Percentiles rank a stretch among this genome's conserved stretches.
Evolutionary conservation across 1,140 invertebrate genomes (phyloP).

Genomic region (Cyclina sinensis): DNA sequence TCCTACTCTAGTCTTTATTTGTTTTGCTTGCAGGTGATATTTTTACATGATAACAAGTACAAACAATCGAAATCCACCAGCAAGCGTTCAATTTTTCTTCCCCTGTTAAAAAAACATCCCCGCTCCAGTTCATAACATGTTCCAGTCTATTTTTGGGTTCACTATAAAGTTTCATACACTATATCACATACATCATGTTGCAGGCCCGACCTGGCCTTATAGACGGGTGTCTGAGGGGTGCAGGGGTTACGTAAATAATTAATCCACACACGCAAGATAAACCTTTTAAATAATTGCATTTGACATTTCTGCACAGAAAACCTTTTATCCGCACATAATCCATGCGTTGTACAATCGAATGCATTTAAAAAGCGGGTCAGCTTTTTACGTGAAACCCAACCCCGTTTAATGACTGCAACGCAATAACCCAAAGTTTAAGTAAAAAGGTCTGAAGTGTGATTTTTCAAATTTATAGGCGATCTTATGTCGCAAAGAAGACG

Average conservation of each 20-base stretch:
- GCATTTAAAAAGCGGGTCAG: slow-evolving; percentile 27
- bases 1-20: no score
- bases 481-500: slow-evolving; percentile 9
- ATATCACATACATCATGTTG: slow-evolving; percentile 7
- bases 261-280: slow-evolving; percentile 20
- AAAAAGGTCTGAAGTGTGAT: slow-evolving; percentile 25
- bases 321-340: slow-evolving; percentile 35
- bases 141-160: no score
- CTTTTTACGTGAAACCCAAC: slow-evolving; percentile 14
- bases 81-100: no score
- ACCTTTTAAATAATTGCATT: slow-evolving; percentile 21
- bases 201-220: background rate
- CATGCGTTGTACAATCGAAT: slow-evolving; percentile 17
- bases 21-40: no score
- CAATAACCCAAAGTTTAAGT: background rate
- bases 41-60: no score
- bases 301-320: slow-evolving; percentile 17
- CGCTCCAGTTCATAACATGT: no score
- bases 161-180: background rate
- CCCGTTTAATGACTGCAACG: background rate
- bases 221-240: slow-evolving; percentile 15
- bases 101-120: no score
- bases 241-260: slow-evolving; percentile 16
- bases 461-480: slow-evolving; percentile 33
- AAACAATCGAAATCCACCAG: no score